Evolutionary conservation across 2,888 invertebrate genomes (phyloP), one percentile per base, ranked within the genome.

Genomic region (Polymixis flavicincta): DNA sequence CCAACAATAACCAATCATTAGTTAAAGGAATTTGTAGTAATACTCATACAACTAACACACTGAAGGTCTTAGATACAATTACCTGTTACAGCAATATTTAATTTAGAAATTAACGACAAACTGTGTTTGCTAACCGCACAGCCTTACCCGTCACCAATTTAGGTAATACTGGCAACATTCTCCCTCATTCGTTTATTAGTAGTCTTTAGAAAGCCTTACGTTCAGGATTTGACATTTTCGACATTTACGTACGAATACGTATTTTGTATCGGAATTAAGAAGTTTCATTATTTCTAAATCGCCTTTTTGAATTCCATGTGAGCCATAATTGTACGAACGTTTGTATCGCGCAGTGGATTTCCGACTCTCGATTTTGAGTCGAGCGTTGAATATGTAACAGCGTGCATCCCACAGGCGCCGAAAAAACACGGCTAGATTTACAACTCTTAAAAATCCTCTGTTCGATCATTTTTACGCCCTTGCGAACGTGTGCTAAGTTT

Each of bases 41-140:
- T 66, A 59, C 71, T 59, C 61, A 66, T 48, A 67, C 71, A 60
- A 64, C 60, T 22, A n/a, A 60, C 42, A 61, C 25, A 54, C 32
- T 68, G 72, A 84, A 79, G 72, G 84, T 64, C 72, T 71, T 64
- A 14, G 6, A 45, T 22, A 42, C 63, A 72, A 67, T 84, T 54
- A 65, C 64, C 57, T 28, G 50, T 68, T 84, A 57, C 71, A 32
- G 55, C 71, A 84, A 71, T 45, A 57, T 55, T 80, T 84, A 32
- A 61, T 79, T 66, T 52, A 48, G 2, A 64, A 65, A 60, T 70
- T 64, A 83, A 54, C n/a, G 11, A 59, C 63, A 54, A 37, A 42
- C 45, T 32, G 37, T 52, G 37, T 79, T 67, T 78, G n/a, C 25
- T 25, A 45, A 52, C 57, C 13, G 22, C 11, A 37, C 14, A 37